Percentiles rank a stretch among this genome's conserved stretches.
These are phyloP conservation scores for Coelopa frigida DNA, from an alignment of 1,140 invertebrate species.

Conservation along the genomic window DNA sequence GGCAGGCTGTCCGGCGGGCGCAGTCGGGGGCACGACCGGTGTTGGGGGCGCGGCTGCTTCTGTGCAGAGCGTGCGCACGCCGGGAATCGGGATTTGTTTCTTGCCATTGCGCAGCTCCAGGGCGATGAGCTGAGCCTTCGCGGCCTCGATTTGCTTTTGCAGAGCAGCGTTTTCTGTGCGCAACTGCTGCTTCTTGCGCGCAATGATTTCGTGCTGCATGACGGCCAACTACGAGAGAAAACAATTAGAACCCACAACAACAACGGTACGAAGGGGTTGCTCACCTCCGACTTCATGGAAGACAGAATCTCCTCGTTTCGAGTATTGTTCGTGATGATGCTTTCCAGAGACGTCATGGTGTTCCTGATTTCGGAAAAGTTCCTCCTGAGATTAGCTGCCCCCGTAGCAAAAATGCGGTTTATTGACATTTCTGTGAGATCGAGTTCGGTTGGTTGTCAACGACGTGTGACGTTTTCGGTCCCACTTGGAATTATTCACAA, in stretches of 20 bases:
- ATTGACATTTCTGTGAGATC: conserved; percentile 3
- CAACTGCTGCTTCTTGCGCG: conserved; percentile 48
- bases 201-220: conserved; percentile 45
- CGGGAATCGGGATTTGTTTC: conserved; percentile 53
- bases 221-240: conserved; percentile 33
- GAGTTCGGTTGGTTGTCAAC: no score
- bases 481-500: no score
- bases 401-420: conserved; percentile 9
- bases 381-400: neutral
- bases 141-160: conserved; percentile 47
- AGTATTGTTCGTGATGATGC: conserved; percentile 32
- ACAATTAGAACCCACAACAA: no score
- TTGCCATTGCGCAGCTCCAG: conserved; percentile 64
- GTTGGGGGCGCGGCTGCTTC: conserved; percentile 5
- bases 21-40: neutral
- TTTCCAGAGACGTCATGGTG: conserved; percentile 24
- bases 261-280: neutral
- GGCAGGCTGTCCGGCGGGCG: conserved; percentile 10
- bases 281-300: conserved; percentile 28
- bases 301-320: conserved; percentile 20
- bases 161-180: conserved; percentile 51
- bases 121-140: conserved; percentile 50
- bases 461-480: no score
- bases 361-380: neutral
- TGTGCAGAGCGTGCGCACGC: conserved; percentile 26